A percentile compares a stretch with the other conserved stretches of the same genome.
Conservation (phyloP, 2,113 vertebrate genomes). For the Mirza zaza region DNA sequence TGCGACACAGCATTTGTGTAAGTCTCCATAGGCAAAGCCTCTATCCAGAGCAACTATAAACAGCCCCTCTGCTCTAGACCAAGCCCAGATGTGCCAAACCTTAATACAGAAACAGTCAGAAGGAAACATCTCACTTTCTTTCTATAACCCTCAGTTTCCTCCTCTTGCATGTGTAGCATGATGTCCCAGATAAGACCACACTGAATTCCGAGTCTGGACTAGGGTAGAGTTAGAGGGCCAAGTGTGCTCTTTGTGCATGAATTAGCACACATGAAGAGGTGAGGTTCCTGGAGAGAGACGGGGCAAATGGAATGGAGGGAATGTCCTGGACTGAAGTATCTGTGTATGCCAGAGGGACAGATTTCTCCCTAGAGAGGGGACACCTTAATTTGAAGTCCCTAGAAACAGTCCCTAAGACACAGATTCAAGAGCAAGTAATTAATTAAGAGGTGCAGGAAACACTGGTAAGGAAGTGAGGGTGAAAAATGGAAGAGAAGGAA, state of each 20-base stretch:
- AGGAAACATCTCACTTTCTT: neutral
- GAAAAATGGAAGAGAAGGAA: neutral
- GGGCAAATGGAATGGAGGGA: neutral
- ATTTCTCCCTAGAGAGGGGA: neutral
- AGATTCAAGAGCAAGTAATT: neutral
- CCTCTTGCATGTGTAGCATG: neutral
- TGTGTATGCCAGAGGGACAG: neutral
- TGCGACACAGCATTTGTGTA: neutral
- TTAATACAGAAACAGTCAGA: neutral
- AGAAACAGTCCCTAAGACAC: slow-evolving; percentile 7
- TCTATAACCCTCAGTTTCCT: neutral
- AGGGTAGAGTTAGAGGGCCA: neutral
- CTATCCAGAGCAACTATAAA: neutral
- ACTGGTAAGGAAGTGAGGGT: neutral
- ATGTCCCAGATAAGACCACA: neutral
- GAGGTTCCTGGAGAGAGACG: neutral
- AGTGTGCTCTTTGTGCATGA: neutral
- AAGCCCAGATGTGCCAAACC: neutral
- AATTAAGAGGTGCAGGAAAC: neutral
- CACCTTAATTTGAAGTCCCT: slow-evolving; percentile 3
- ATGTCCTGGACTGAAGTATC: neutral
- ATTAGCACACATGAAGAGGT: neutral
- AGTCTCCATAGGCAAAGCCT: neutral
- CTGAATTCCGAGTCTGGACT: neutral
- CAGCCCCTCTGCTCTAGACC: neutral